Percentiles rank a stretch among this genome's conserved stretches.
These are phyloP conservation scores for Manis pentadactyla DNA, from an alignment of 2,797 vertebrate genomes.

Conservation along the genomic window DNA sequence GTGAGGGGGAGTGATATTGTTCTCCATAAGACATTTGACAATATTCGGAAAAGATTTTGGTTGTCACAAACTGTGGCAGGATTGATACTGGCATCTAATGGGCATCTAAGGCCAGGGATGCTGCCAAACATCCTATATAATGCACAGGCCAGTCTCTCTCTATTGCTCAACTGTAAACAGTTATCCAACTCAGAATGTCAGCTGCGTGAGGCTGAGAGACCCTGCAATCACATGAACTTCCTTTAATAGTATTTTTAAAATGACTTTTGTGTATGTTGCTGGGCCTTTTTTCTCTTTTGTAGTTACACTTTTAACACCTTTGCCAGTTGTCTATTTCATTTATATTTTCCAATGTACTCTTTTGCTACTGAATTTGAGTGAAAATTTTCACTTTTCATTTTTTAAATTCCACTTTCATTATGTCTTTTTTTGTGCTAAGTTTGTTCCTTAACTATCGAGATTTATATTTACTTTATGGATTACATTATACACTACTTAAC, in stretches of 20 bases:
- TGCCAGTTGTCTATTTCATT: background rate
- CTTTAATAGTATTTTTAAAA: background rate
- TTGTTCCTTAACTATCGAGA: background rate
- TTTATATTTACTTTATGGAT: background rate
- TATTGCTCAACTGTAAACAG: background rate
- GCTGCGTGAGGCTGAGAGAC: background rate
- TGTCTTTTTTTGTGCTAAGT: background rate
- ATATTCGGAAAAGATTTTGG: background rate
- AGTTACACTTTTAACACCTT: background rate
- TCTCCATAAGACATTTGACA: background rate
- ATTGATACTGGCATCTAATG: background rate
- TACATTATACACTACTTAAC: background rate
- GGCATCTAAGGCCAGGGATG: background rate
- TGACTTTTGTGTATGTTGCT: background rate
- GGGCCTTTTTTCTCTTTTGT: background rate
- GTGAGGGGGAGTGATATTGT: background rate
- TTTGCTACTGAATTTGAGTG: background rate
- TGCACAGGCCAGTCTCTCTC: background rate
- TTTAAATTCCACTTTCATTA: background rate
- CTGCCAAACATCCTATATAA: background rate
- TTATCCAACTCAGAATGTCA: background rate
- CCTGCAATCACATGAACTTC: background rate
- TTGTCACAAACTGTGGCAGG: background rate
- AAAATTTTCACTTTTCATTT: background rate
- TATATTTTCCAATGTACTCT: background rate